Evolutionary conservation across 1,140 invertebrate species (phyloP).

Genomic region (Aphelenchoides fujianensis): DNA sequence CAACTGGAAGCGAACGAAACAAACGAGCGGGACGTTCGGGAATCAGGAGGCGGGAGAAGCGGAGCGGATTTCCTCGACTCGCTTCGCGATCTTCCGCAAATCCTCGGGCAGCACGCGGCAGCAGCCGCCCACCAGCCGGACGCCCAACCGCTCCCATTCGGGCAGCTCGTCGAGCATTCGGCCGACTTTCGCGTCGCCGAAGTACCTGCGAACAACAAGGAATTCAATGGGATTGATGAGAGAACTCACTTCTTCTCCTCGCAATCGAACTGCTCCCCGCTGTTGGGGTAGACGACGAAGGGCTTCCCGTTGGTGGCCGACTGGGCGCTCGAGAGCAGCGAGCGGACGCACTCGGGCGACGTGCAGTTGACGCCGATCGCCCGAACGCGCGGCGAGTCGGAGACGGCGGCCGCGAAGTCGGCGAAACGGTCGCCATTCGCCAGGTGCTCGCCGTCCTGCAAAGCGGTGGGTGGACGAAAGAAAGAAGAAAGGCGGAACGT

Average conservation of each 20-base stretch:
- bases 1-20: too few relatives aligned
- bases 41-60: too few relatives aligned
- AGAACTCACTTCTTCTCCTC: not conserved
- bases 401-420: not conserved
- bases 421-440: not conserved
- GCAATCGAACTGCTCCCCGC: conserved; percentile 1
- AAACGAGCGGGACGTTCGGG: too few relatives aligned
- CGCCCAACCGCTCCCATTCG: not conserved
- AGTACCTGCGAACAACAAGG: not conserved
- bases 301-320: not conserved
- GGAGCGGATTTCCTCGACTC: not conserved
- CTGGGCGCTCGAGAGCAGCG: not conserved
- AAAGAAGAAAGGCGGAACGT: not conserved
- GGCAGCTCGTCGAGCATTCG: not conserved
- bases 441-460: conserved; percentile 8
- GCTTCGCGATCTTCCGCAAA: not conserved
- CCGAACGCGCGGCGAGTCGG: conserved; percentile 1
- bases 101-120: conserved; percentile 7
- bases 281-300: conserved; percentile 16
- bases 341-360: not conserved
- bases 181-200: not conserved
- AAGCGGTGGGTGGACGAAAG: conserved; percentile 15
- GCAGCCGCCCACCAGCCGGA: not conserved
- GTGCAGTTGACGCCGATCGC: conserved; percentile 10
- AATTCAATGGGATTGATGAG: too few relatives aligned